phyloP scores from a whole-genome alignment of 2,888 invertebrate species.

The Polyploca ridens region DNA sequence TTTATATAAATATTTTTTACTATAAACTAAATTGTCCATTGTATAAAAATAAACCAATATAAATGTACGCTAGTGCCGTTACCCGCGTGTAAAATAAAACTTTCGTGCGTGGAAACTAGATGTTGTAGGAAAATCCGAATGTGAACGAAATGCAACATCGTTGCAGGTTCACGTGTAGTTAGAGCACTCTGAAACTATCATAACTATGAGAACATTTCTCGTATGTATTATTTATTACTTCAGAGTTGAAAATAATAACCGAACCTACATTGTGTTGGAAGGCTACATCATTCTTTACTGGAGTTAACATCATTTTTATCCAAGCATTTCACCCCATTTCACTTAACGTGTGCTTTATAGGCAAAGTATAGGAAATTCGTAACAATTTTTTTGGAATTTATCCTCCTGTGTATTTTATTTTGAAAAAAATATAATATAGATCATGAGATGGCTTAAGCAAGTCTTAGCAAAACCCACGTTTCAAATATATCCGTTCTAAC shows the following conservation, averaged over 20 bases:
- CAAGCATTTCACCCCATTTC: not conserved
- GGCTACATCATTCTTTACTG: not conserved
- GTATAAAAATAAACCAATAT: slow-evolving; percentile 32
- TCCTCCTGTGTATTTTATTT: too few species aligned
- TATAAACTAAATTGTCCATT: slow-evolving; percentile 15
- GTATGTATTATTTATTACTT: not conserved
- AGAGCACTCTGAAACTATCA: not conserved
- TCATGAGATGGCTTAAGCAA: too few species aligned
- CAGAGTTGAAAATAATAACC: not conserved
- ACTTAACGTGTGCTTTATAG: not conserved
- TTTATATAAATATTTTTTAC: slow-evolving; percentile 18
- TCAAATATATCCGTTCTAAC: too few species aligned
- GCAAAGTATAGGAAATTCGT: too few species aligned
- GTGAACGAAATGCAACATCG: slow-evolving; percentile 18
- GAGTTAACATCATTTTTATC: not conserved
- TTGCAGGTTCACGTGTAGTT: slow-evolving; percentile 11
- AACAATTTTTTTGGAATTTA: too few species aligned
- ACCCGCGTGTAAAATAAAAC: slow-evolving; percentile 33
- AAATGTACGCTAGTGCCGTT: slow-evolving; percentile 20
- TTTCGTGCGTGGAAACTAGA: slow-evolving; percentile 28
- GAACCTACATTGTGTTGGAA: not conserved
- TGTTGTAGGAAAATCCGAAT: slow-evolving; percentile 23
- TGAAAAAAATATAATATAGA: too few species aligned
- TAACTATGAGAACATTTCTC: not conserved
- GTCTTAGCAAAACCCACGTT: too few species aligned